A percentile compares a stretch with the other conserved stretches of the same genome.
Evolutionary conservation across 2,888 invertebrate genomes (phyloP).

Genomic region (Polydrusus tereticollis): DNA sequence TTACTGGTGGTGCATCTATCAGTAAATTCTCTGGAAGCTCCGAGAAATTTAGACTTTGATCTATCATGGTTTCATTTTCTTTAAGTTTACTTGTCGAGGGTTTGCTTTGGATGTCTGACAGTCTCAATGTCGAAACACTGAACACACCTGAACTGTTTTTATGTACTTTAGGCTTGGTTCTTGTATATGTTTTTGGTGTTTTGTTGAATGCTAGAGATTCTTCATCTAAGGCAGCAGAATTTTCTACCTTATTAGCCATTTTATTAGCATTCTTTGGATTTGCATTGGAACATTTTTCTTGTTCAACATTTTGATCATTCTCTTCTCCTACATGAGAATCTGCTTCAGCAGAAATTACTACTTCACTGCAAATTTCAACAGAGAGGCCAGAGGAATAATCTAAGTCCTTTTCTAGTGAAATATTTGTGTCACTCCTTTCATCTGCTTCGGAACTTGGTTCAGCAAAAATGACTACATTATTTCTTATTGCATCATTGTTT

Average conservation of each 20-base stretch:
- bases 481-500: background rate
- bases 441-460: background rate
- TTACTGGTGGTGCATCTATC: conserved; percentile 4
- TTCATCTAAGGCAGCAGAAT: background rate
- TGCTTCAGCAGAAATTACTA: background rate
- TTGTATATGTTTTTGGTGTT: conserved; percentile 16
- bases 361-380: background rate
- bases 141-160: background rate
- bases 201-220: background rate
- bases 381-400: background rate
- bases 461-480: too few species aligned
- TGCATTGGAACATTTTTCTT: too few species aligned
- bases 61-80: background rate
- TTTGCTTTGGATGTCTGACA: background rate
- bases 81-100: background rate
- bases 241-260: background rate
- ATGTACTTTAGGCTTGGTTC: background rate
- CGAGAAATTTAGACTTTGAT: too few species aligned
- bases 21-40: background rate
- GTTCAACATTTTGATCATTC: too few species aligned
- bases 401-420: background rate
- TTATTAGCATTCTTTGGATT: too few species aligned
- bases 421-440: background rate
- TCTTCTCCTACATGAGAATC: too few species aligned
- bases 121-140: background rate